A percentile compares a stretch with the other conserved stretches of the same genome.
Conservation (phyloP, 2,797 vertebrate species). For the Buphagus erythrorhynchus region DNA sequence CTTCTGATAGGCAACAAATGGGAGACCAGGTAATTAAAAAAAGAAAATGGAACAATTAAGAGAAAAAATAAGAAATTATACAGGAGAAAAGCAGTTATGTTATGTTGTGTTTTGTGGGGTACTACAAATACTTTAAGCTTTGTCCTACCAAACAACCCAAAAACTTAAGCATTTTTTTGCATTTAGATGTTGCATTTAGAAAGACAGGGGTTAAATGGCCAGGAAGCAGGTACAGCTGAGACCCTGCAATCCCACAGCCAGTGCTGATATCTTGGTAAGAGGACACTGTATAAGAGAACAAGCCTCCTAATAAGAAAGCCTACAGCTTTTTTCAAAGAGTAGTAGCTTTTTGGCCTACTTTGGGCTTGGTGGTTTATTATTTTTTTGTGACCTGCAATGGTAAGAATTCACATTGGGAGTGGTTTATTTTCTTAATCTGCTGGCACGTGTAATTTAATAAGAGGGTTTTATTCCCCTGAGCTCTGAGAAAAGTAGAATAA, state of each 20-base stretch:
- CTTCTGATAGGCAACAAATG: neutral
- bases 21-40: neutral
- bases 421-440: neutral
- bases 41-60: neutral
- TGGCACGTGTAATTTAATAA: neutral
- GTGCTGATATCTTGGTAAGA: neutral
- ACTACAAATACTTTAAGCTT: neutral
- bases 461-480: neutral
- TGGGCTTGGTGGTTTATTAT: neutral
- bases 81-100: neutral
- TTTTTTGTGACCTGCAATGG: neutral
- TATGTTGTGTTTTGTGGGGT: neutral
- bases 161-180: neutral
- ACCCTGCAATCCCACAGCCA: neutral
- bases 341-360: rapidly evolving
- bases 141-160: neutral
- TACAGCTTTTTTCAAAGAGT: rapidly evolving
- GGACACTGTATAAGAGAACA: neutral
- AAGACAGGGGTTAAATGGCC: neutral
- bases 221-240: neutral
- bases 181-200: too few relatives aligned
- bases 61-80: neutral
- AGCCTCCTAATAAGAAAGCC: rapidly evolving
- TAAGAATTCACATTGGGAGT: neutral
- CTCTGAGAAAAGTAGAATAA: neutral